Evolutionary conservation across 1,140 invertebrate species (phyloP), one percentile per base, ranked within the genome.

Genomic region (Diorhabda carinulata): DNA sequence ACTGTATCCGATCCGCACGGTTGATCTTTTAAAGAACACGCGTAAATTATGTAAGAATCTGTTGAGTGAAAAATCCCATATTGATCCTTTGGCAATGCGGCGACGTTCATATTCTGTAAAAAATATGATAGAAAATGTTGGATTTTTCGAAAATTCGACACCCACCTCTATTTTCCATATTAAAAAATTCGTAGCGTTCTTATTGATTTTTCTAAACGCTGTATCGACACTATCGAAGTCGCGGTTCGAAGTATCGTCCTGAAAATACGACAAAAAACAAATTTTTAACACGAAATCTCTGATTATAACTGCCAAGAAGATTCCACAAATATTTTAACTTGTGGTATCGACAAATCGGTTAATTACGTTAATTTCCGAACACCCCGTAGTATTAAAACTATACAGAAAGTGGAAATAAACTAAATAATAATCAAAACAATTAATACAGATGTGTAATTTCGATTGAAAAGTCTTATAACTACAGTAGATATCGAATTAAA

Each of bases 41-140:
- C 91, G 77, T 94, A 92, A 71, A 96, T 84, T 63, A 97, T 87
- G 81, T 96, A 97, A 1, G 92, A 92, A 71, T 95, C 93, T 43
- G 90, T 90, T 76, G 92, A 90, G 80, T 91, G 90, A 82, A 97
- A 96, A 63, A 86, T 90, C 41, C 94, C 94, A 82, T 93, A 92
- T 78, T 93, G 89, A 64, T 89, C 87, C 75, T 87, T 86, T 40
- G 92, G 87, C 8, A 95, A 82, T 9, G 92, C 83, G 59, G 92
- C 89, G 6, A 94, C 86, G 47, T 89, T 87, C 74, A 94, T 84
- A 75, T 94, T 92, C 92, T 94, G 81, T 3, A 79, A 78, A 64
- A 63, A 63, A n/a, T 63, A 5, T 7, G 4, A 6, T 63, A 44
- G 5, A 9, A 63, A 63, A 63, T 3, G 2, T 7, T 45, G 3